phyloP scores from a whole-genome alignment of 2,113 vertebrate genomes.

The Eulemur macaco region DNA sequence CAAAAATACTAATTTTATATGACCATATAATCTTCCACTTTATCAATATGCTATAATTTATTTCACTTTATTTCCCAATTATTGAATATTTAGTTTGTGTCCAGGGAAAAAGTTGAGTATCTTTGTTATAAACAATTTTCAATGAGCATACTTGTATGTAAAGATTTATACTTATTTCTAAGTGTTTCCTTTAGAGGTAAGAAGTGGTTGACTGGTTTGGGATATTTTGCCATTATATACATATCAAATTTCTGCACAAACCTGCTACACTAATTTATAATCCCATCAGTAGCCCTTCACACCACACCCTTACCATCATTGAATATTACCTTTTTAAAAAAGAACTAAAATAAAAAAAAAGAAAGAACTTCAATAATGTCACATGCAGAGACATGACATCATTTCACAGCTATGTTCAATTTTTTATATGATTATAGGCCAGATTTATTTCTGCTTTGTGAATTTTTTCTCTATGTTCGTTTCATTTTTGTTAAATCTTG shows the following conservation, averaged over 20 bases:
- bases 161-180: not conserved
- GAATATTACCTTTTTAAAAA: not conserved
- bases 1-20: not conserved
- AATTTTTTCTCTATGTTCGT: not conserved
- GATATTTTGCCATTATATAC: not conserved
- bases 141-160: not conserved
- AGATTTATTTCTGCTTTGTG: not conserved
- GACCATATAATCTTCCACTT: not conserved
- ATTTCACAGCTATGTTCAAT: not conserved
- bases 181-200: not conserved
- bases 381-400: not conserved
- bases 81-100: not conserved
- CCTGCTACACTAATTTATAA: not conserved
- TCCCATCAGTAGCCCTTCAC: not conserved
- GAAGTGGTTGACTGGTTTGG: not conserved
- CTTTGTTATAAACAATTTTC: constrained; percentile 24
- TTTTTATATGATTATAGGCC: not conserved
- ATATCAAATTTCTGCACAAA: not conserved
- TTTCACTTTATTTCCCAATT: not conserved
- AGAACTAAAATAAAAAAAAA: not conserved
- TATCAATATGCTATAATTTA: not conserved
- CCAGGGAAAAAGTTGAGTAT: not conserved
- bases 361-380: not conserved
- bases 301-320: not conserved
- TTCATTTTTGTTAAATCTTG: not conserved